These are phyloP conservation scores for Lasiurus cinereus DNA, from an alignment of 2,113 vertebrate genomes.

Conservation along the genomic window DNA sequence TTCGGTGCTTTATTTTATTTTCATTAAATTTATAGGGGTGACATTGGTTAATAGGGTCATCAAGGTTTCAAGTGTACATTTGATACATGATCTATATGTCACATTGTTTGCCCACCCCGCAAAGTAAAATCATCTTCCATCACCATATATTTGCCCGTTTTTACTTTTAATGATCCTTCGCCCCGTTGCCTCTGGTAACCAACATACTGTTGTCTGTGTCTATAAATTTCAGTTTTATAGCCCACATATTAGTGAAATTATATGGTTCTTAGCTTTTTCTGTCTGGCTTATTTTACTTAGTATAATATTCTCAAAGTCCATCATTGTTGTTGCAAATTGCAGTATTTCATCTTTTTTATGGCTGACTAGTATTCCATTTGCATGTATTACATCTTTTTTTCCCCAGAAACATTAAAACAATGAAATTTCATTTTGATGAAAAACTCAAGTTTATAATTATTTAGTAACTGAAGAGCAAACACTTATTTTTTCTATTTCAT, in stretches of 20 bases:
- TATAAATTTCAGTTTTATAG: not conserved
- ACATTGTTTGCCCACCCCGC: not conserved
- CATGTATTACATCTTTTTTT: too few relatives aligned
- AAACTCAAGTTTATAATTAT: too few relatives aligned
- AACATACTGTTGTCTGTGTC: not conserved
- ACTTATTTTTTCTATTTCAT: too few relatives aligned
- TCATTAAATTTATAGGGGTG: not conserved
- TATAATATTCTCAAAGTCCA: not conserved
- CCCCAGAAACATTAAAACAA: too few relatives aligned
- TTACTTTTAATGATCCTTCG: not conserved
- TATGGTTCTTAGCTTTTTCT: not conserved
- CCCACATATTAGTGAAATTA: not conserved
- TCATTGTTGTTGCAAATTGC: not conserved
- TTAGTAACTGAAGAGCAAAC: too few relatives aligned
- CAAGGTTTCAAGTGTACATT: not conserved
- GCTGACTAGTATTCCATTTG: not conserved
- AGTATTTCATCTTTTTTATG: not conserved
- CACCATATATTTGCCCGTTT: not conserved
- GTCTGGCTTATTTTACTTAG: not conserved
- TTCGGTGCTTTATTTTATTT: not conserved
- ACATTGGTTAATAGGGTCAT: not conserved
- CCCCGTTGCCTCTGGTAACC: not conserved
- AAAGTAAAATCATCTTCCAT: not conserved
- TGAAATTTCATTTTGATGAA: too few relatives aligned
- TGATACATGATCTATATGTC: not conserved